Percentiles rank a stretch among this genome's conserved stretches.
phyloP scores from a whole-genome alignment of 64 coral and sea anemone genomes.

The Montipora efflorescens region DNA sequence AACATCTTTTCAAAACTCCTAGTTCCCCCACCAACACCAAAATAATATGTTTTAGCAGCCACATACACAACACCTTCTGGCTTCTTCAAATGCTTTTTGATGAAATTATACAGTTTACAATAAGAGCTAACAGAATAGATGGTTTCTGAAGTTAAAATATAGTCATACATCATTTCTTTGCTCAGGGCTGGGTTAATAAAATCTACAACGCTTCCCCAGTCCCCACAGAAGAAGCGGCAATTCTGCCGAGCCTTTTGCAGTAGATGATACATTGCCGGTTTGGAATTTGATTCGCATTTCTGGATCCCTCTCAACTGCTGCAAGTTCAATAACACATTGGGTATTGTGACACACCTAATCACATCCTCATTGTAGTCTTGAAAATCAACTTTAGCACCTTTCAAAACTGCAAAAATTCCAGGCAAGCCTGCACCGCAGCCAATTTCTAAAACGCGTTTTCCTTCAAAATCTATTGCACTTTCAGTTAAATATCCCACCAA shows the following conservation, averaged over 20 bases:
- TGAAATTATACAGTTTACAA: constrained; percentile 68
- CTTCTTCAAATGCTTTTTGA: constrained; percentile 76
- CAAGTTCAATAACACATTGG: constrained; percentile 84
- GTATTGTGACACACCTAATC: constrained; percentile 84
- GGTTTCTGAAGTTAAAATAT: constrained; percentile 97
- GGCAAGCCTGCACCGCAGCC: constrained; percentile 95
- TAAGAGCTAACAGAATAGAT: constrained; percentile 84
- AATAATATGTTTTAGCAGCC: constrained; percentile 96
- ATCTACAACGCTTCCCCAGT: constrained; percentile 74
- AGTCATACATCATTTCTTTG: constrained; percentile 71
- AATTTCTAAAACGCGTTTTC: constrained; percentile 79
- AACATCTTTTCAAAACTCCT: constrained; percentile 76
- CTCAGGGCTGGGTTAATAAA: constrained; percentile 70
- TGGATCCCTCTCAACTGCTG: not conserved
- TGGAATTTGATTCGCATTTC: not conserved
- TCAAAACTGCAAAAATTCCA: constrained; percentile 74
- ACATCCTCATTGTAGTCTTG: constrained; percentile 98
- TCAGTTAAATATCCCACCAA: constrained; percentile 83
- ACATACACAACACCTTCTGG: constrained; percentile 76
- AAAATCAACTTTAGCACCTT: constrained; percentile 89
- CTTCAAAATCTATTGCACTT: constrained; percentile 58
- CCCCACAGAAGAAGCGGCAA: constrained; percentile 87
- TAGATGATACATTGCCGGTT: not conserved
- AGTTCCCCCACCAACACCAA: constrained; percentile 99
- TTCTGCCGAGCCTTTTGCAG: not conserved